Evolutionary conservation across 2,797 vertebrate species (phyloP).

Genomic region (Emys orbicularis): DNA sequence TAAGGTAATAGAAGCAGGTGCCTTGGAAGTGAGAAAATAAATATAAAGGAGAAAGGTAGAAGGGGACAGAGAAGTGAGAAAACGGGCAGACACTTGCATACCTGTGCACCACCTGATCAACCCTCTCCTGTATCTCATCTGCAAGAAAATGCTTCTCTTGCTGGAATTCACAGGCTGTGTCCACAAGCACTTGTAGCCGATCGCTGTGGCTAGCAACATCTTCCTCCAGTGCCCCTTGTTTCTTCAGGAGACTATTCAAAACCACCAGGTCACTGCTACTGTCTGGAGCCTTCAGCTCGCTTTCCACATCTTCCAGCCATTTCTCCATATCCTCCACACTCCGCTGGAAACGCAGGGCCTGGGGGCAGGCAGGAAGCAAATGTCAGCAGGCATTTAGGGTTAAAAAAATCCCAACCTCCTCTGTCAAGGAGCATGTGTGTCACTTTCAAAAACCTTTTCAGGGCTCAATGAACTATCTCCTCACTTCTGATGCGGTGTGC

Average conservation of each 20-base stretch:
- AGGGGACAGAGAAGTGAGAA: background rate
- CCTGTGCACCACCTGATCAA: conserved; percentile 85
- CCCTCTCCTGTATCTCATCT: conserved; percentile 84
- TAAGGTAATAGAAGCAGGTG: background rate
- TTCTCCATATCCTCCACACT: conserved; percentile 86
- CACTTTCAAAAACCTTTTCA: background rate
- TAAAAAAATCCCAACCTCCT: background rate
- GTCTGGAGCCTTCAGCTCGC: conserved; percentile 79
- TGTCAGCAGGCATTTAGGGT: background rate
- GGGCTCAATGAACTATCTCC: background rate
- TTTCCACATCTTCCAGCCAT: conserved; percentile 85
- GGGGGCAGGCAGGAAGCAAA: background rate
- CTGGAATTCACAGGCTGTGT: conserved; percentile 81
- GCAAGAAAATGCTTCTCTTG: conserved; percentile 86
- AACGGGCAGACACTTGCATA: background rate
- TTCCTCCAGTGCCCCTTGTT: conserved; percentile 87
- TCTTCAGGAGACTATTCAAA: conserved; percentile 84
- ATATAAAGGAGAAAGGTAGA: background rate
- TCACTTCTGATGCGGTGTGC: background rate
- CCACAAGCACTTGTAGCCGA: conserved; percentile 81
- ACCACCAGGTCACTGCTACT: conserved; percentile 80
- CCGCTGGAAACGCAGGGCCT: conserved; percentile 88
- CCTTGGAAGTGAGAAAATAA: background rate
- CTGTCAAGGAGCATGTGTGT: background rate
- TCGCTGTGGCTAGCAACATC: conserved; percentile 82